Percentiles rank a stretch among this genome's conserved stretches.
These are phyloP conservation scores for Pseudococcus jackbeardsleyi DNA, from an alignment of 2,888 invertebrate genomes.

Conservation along the genomic window DNA sequence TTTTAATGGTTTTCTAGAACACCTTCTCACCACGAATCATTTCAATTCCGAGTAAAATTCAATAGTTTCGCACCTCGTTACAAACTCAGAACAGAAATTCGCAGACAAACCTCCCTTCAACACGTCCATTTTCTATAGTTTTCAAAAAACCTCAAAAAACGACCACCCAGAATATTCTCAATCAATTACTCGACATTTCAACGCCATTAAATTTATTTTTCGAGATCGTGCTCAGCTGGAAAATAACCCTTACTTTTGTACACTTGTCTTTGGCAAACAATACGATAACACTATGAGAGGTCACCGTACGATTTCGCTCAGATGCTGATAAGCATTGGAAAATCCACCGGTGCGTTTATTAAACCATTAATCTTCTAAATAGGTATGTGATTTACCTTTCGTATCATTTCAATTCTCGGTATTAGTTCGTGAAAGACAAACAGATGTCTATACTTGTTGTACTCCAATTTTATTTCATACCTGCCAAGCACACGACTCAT, in stretches of 20 bases:
- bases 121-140: no score
- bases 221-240: no score
- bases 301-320: background rate
- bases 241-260: background rate
- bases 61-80: no score
- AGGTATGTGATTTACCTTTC: background rate
- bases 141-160: no score
- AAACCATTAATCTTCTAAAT: background rate
- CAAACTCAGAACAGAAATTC: no score
- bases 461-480: background rate
- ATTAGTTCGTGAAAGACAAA: background rate
- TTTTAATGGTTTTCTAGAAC: no score
- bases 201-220: no score
- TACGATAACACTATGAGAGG: background rate
- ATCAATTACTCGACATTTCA: no score
- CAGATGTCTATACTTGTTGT: background rate
- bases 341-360: background rate
- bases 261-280: background rate
- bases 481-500: background rate
- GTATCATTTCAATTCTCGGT: background rate
- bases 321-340: background rate
- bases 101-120: no score
- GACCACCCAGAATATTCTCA: no score
- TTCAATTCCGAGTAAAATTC: no score
- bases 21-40: no score